A percentile compares a stretch with the other conserved stretches of the same genome.
Evolutionary conservation across 2,113 vertebrate species (phyloP).

Genomic region (Zapornia atra): DNA sequence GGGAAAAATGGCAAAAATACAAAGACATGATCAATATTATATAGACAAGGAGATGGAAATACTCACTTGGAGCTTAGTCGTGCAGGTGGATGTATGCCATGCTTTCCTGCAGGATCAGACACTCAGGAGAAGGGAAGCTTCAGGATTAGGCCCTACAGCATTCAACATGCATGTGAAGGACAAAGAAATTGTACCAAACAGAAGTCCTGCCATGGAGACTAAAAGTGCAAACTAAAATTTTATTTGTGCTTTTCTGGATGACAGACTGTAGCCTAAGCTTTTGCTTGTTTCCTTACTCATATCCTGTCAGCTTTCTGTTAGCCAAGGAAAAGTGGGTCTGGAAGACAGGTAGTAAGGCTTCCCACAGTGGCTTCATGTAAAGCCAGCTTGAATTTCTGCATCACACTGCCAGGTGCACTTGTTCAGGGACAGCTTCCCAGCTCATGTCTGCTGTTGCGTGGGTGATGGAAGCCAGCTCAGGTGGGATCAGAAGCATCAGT

Average conservation of each 20-base stretch:
- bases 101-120: background rate
- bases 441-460: fast-evolving
- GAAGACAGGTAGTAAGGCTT: background rate
- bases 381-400: background rate
- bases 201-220: background rate
- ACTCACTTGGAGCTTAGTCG: background rate
- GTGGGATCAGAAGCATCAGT: background rate
- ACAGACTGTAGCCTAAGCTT: background rate
- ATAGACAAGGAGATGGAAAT: background rate
- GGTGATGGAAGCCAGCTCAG: background rate
- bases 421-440: background rate
- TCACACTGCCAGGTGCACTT: fast-evolving
- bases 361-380: background rate
- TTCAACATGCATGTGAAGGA: background rate
- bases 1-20: background rate
- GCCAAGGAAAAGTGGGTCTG: background rate
- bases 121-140: background rate
- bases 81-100: background rate
- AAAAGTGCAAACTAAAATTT: background rate
- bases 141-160: background rate
- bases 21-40: background rate
- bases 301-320: background rate
- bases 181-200: background rate
- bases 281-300: background rate
- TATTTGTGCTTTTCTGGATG: background rate